A percentile compares a stretch with the other conserved stretches of the same genome.
These are phyloP conservation scores for Rhyacichthys aspro DNA, from an alignment of 2,797 vertebrate species.

Conservation along the genomic window DNA sequence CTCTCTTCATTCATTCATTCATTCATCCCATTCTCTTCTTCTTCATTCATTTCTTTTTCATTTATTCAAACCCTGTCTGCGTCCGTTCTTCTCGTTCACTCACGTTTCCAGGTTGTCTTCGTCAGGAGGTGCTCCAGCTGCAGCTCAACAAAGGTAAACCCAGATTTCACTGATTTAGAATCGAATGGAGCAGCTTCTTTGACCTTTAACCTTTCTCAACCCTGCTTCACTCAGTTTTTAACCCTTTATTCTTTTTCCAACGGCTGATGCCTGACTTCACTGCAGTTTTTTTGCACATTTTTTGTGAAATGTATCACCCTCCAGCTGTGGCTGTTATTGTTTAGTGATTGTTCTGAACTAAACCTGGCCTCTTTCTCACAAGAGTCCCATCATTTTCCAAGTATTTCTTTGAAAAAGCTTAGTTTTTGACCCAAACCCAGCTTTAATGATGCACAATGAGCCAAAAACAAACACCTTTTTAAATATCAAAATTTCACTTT, in stretches of 20 bases:
- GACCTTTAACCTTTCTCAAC: neutral
- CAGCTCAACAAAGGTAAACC: constrained; percentile 83
- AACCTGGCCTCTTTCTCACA: no score
- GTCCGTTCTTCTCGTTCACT: constrained; percentile 7
- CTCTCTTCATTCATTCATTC: neutral
- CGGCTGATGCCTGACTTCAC: neutral
- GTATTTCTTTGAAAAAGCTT: no score
- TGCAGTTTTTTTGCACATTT: neutral
- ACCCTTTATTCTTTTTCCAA: no score
- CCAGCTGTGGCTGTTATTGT: no score
- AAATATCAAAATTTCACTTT: no score
- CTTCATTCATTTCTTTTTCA: neutral
- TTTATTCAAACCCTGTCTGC: neutral
- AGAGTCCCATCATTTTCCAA: no score
- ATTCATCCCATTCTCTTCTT: neutral
- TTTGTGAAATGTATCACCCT: no score
- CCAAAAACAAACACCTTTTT: no score
- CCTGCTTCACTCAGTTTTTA: no score
- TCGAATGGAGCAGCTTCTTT: neutral
- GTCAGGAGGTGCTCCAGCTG: constrained; percentile 85
- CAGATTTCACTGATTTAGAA: neutral
- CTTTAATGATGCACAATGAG: no score
- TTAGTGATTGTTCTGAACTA: no score
- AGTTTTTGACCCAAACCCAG: no score
- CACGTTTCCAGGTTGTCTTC: constrained; percentile 78